A percentile compares a stretch with the other conserved stretches of the same genome.
phyloP scores from a whole-genome alignment of 1,140 invertebrate species.

The Cherax destructor region DNA sequence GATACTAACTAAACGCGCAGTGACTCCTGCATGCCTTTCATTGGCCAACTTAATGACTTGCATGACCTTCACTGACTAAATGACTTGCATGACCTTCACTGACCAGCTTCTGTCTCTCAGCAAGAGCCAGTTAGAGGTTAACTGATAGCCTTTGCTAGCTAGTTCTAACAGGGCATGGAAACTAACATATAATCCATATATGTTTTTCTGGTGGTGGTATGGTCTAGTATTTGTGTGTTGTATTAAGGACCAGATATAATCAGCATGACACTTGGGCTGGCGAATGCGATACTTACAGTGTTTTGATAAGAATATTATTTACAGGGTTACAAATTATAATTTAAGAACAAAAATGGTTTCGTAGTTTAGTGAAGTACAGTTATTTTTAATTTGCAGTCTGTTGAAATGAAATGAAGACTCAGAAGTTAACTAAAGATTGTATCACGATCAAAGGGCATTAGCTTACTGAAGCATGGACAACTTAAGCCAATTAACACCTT shows the following conservation, averaged over 20 bases:
- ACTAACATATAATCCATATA: not conserved
- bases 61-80: too few species aligned
- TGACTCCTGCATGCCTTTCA: too few species aligned
- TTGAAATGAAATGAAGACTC: not conserved
- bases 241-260: not conserved
- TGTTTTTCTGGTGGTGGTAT: not conserved
- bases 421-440: not conserved
- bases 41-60: too few species aligned
- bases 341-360: too few species aligned
- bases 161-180: not conserved
- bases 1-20: too few species aligned
- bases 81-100: too few species aligned
- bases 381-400: not conserved
- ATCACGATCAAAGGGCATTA: not conserved
- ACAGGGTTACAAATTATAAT: not conserved
- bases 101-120: too few species aligned
- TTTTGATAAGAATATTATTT: not conserved
- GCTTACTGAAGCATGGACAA: not conserved
- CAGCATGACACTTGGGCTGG: not conserved
- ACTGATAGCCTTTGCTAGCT: not conserved
- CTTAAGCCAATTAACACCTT: not conserved
- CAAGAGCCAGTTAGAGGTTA: not conserved
- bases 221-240: not conserved
- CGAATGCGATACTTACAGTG: too few species aligned
- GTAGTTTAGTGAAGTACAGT: not conserved